Evolutionary conservation across 2,113 vertebrate genomes (phyloP).

Genomic region (Sinocyclocheilus maitianheensis): DNA sequence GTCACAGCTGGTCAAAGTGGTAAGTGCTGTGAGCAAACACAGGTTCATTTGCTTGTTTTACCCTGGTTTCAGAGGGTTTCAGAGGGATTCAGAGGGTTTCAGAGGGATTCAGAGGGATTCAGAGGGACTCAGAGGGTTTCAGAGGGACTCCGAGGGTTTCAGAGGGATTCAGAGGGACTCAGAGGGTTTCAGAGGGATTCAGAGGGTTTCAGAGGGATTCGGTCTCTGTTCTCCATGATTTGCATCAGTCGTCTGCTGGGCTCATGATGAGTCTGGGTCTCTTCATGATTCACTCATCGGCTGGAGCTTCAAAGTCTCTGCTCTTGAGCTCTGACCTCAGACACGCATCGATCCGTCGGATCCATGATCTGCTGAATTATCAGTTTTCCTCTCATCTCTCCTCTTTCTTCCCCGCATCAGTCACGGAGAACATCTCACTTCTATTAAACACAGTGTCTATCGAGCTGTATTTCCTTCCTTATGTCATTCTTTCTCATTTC

Average conservation of each 20-base stretch:
- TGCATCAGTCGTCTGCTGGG: neutral
- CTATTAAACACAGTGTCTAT: neutral
- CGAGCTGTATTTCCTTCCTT: neutral
- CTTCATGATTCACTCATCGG: neutral
- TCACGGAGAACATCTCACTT: neutral
- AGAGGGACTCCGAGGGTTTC: too few relatives aligned
- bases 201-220: too few relatives aligned
- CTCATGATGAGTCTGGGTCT: neutral
- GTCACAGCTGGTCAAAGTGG: constrained; percentile 98
- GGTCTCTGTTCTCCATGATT: too few relatives aligned
- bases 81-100: too few relatives aligned
- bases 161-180: too few relatives aligned
- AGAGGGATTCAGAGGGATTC: too few relatives aligned
- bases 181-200: too few relatives aligned
- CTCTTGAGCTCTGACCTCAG: neutral
- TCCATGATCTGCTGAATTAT: too few relatives aligned
- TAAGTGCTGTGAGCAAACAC: constrained; percentile 63
- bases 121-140: too few relatives aligned
- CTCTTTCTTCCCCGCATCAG: too few relatives aligned
- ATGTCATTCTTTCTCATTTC: neutral
- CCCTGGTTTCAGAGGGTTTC: neutral
- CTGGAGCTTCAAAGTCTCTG: neutral
- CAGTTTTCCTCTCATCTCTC: neutral
- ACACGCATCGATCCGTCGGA: neutral
- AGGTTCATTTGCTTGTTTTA: too few relatives aligned